Evolutionary conservation across 2,797 vertebrate genomes (phyloP).

Genomic region (Tapera naevia): DNA sequence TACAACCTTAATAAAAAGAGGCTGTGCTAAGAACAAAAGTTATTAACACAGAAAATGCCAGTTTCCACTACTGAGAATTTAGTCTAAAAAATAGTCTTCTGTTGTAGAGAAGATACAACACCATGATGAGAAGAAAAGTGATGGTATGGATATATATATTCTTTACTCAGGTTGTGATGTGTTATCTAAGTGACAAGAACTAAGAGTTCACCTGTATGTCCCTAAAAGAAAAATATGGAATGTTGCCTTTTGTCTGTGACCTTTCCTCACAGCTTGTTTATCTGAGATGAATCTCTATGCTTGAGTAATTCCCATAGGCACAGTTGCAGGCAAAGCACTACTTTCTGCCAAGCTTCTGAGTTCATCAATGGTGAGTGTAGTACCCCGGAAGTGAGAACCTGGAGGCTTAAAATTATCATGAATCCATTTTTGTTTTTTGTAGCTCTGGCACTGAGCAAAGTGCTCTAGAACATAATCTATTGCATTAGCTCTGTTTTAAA

Average conservation of each 20-base stretch:
- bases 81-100: not conserved
- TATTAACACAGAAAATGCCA: not conserved
- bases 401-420: constrained; percentile 53
- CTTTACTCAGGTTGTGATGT: not conserved
- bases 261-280: constrained; percentile 36
- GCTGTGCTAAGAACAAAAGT: not conserved
- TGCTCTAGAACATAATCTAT: not conserved
- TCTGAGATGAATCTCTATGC: constrained; percentile 20
- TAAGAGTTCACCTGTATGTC: not conserved
- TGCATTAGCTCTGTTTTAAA: not conserved
- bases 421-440: constrained; percentile 30
- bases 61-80: not conserved
- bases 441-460: constrained; percentile 11
- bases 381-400: constrained; percentile 55
- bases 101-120: not conserved
- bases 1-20: not conserved
- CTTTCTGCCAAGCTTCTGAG: constrained; percentile 61
- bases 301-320: constrained; percentile 55
- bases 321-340: constrained; percentile 41
- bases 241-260: constrained; percentile 5
- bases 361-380: constrained; percentile 56
- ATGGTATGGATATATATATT: not conserved
- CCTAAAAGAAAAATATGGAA: constrained; percentile 28
- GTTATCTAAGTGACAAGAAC: not conserved
- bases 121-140: not conserved